Percentiles rank a stretch among this genome's conserved stretches.
Evolutionary conservation across 2,113 vertebrate genomes (phyloP).

Genomic region (Rhabdornis inornatus): DNA sequence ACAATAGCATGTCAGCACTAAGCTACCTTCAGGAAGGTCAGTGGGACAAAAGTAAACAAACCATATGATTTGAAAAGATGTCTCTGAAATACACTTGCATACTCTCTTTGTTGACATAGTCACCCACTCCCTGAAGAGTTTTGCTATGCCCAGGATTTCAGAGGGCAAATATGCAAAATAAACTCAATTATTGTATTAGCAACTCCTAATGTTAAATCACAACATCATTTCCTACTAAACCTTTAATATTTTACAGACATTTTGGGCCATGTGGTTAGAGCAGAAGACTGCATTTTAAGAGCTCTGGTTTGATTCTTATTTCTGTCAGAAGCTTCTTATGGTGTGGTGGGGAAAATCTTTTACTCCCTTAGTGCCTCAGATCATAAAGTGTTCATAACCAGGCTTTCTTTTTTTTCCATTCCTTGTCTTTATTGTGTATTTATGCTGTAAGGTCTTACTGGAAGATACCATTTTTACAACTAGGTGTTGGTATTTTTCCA

Average conservation of each 20-base stretch:
- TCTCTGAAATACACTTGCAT: neutral
- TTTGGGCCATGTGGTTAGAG: neutral
- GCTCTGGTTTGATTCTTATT: neutral
- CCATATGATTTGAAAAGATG: neutral
- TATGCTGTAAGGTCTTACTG: neutral
- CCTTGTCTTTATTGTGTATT: neutral
- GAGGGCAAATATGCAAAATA: neutral
- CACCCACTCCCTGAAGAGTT: neutral
- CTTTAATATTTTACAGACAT: neutral
- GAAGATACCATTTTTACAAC: neutral
- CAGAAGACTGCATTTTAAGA: neutral
- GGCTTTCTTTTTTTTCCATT: neutral
- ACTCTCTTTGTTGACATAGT: neutral
- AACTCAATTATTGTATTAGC: neutral
- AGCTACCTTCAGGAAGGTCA: neutral
- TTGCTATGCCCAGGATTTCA: neutral
- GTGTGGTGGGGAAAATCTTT: neutral
- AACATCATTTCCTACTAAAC: neutral
- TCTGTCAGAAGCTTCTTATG: neutral
- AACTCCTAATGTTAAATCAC: neutral
- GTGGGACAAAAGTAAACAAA: neutral
- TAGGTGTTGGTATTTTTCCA: neutral
- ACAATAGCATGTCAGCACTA: neutral
- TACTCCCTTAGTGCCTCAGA: neutral
- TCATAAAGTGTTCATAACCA: neutral